Conservation (phyloP, 2,888 invertebrate species). For the Drepanosiphum platanoidis region DNA sequence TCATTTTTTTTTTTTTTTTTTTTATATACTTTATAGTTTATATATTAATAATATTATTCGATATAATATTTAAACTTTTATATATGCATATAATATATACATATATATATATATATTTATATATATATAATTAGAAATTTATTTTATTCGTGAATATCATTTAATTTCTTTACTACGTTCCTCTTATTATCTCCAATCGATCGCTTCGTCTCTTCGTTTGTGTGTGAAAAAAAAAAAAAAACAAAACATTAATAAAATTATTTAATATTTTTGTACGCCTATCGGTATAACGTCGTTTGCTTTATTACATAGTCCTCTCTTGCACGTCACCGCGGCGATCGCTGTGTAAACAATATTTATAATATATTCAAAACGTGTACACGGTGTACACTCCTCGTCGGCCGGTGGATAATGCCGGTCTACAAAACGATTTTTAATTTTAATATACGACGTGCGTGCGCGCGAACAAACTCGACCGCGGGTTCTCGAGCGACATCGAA, state of each 20-base stretch:
- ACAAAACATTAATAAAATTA: constrained; percentile 22
- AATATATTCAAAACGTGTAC: too few species aligned
- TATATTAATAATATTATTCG: constrained; percentile 36
- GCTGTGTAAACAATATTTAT: not conserved
- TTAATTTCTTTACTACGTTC: constrained; percentile 1
- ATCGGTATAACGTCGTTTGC: not conserved
- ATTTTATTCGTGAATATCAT: not conserved
- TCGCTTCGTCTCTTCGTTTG: not conserved
- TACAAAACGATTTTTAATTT: too few species aligned
- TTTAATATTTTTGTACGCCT: not conserved
- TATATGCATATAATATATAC: not conserved
- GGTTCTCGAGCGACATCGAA: too few species aligned
- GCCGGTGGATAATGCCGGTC: too few species aligned
- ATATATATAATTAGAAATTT: not conserved
- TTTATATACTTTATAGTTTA: too few species aligned
- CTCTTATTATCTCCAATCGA: too few species aligned
- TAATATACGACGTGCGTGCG: too few species aligned
- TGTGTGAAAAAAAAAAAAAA: too few species aligned
- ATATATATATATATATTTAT: not conserved
- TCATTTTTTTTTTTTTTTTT: constrained; percentile 36
- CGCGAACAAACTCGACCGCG: too few species aligned
- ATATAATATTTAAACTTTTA: constrained; percentile 21
- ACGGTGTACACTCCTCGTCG: too few species aligned
- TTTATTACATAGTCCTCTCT: not conserved
- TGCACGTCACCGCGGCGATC: not conserved